Conservation (phyloP, 1,140 invertebrate species). For the Scaptomyza hsui region DNA sequence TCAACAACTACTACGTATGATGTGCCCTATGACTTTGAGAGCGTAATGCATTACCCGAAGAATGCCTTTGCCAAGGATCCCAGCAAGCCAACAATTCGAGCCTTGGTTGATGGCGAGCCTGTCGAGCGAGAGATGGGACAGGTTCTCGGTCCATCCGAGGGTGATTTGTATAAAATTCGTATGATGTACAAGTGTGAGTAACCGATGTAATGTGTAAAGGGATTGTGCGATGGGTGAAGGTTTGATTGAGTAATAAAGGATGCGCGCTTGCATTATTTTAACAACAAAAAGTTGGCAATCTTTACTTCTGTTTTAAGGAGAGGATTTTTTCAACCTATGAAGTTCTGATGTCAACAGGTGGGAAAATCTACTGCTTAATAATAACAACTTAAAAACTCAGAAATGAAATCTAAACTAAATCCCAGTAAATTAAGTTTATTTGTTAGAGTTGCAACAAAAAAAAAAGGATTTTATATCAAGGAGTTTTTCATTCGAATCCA, state of each 20-base stretch:
- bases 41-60: conserved; percentile 85
- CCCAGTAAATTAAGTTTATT: no score
- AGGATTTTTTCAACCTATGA: no score
- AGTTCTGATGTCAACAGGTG: no score
- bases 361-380: no score
- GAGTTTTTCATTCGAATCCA: conserved; percentile 39
- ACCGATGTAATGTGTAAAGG: neutral
- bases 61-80: conserved; percentile 84
- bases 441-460: no score
- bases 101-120: conserved; percentile 41
- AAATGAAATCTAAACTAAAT: no score
- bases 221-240: neutral
- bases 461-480: neutral
- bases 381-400: no score
- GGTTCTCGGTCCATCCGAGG: conserved; percentile 61
- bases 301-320: no score
- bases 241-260: conserved; percentile 33
- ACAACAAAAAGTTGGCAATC: no score
- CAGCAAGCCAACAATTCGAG: conserved; percentile 64
- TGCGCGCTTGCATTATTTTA: conserved; percentile 1
- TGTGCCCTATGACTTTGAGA: conserved; percentile 84
- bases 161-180: conserved; percentile 68
- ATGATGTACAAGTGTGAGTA: conserved; percentile 70
- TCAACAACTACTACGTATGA: conserved; percentile 64
- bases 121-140: conserved; percentile 73